Base-by-base conservation (phyloP, 2,113 vertebrate species). In the Rhadina sibilatrix region DNA sequence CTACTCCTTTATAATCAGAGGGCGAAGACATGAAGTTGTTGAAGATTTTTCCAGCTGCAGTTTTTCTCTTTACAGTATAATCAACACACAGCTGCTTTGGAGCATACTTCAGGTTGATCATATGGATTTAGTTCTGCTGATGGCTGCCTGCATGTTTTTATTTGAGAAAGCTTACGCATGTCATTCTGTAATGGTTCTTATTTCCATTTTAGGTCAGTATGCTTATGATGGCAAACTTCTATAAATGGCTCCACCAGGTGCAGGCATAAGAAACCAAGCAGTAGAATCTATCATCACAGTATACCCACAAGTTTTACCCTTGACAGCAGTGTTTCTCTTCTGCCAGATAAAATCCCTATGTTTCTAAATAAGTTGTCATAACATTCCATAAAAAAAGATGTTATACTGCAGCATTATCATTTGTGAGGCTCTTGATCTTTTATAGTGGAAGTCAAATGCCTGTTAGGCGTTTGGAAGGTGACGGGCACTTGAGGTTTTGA, bases 131-230 rank as follows among this genome's bases (percentile, higher is more conserved):
- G 70, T 89, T 96, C 63, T 94, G 70, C 77, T 95, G 65, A 91
- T 91, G 70, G 37, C 25, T 92, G 83, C 53, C 57, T 82, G 57
- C 59, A 30, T 63, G 20, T 37, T 96, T 95, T 92, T 64, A 52
- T 92, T 82, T 89, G 69, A 79, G 84, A 81, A 93, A 91, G 78
- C 74, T 93, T 94, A 82, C 0, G 0, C 84, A 24, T 89, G 25
- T 79, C 53, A 35, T 87, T 89, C 74, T 72, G 66, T 72, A 91
- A 85, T 76, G 19, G 35, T 69, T 79, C 83, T 68, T 87, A 61
- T 93, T 94, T 96, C 93, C 74, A 90, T 95, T 95, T 93, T 77
- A 82, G 87, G 93, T 87, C 74, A 93, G 61, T 85, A n/a, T 91
- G 69, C 53, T 81, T 91, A 64, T 93, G 83, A 57, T 75, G 65